Evolutionary conservation across 2,113 vertebrate genomes (phyloP), one percentile per base, ranked within the genome.

Genomic region (Anhinga rufa): DNA sequence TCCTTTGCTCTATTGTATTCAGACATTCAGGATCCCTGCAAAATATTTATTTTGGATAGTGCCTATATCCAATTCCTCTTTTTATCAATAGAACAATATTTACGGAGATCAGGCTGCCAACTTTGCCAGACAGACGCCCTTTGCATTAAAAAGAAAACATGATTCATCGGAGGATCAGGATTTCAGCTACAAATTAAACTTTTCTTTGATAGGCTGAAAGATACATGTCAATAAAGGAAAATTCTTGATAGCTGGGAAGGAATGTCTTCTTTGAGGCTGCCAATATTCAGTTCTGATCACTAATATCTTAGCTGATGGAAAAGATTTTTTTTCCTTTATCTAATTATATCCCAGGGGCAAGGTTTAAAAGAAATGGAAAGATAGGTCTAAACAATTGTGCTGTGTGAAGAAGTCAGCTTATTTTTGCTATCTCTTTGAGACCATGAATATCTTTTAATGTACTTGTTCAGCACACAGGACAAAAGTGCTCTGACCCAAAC

Each of bases 41-140:
- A 95, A 96, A 97, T 96, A 92, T 87, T 94, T 97, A 71, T 92
- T 93, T 93, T 96, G 92, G 92, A 95, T 65, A 89, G 88, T 72
- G 25, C 34, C 7, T 86, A 34, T 91, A 94, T 92, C 72, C 61
- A 97, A 60, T 95, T 96, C 85, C 60, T 94, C 82, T 87, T 94
- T 95, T 96, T 97, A 94, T 97, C 91, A 94, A 86, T 91, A 97
- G 92, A 97, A 92, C 36, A 96, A 96, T 88, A 96, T 93, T 95
- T 94, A 76, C 44, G 70, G 65, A 92, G 85, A 42, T 78, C 86
- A 80, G 90, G 86, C 86, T 90, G 90, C 86, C 87, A 96, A 79
- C 61, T 94, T 97, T 87, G 72, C 83, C 89, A 97, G 95, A 97
- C 92, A 96, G 81, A 72, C 74, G 72, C 78, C 70, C 88, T 96